phyloP scores from a whole-genome alignment of 2,797 vertebrate species.

The Acipenser oxyrinchus region DNA sequence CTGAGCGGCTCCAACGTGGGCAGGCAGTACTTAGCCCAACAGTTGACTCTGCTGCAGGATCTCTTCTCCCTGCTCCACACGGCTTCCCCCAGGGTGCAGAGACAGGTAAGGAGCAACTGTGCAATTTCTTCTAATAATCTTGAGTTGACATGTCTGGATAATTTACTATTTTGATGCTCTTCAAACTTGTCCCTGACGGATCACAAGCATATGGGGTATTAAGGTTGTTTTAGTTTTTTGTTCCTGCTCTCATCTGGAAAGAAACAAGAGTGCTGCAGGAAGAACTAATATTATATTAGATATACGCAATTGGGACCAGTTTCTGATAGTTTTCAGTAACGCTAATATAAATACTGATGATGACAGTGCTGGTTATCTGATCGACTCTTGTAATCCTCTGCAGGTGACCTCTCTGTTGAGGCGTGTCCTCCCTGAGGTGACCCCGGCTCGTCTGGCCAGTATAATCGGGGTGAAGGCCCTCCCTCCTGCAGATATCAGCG shows the following conservation, averaged over 20 bases:
- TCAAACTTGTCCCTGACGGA: too few species aligned
- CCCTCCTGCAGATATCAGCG: slow-evolving; percentile 95
- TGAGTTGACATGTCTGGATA: too few species aligned
- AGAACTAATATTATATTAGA: too few species aligned
- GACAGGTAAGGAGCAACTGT: slow-evolving; percentile 69
- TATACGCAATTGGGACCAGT: too few species aligned
- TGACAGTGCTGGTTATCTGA: background rate
- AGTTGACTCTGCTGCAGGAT: slow-evolving; percentile 92
- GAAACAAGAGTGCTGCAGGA: too few species aligned
- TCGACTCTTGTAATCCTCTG: slow-evolving; percentile 3
- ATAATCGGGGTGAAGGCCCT: slow-evolving; percentile 95
- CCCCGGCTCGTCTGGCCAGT: slow-evolving; percentile 88
- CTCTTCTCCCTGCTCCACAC: slow-evolving; percentile 95
- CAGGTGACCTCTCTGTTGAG: slow-evolving; percentile 93
- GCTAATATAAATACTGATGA: too few species aligned
- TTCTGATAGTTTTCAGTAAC: too few species aligned
- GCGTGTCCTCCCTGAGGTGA: slow-evolving; percentile 92
- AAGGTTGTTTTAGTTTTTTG: too few species aligned
- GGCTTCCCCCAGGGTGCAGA: slow-evolving; percentile 92
- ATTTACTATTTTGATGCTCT: too few species aligned
- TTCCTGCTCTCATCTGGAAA: too few species aligned
- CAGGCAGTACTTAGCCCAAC: slow-evolving; percentile 92
- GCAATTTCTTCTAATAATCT: too few species aligned
- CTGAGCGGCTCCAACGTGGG: slow-evolving; percentile 95
- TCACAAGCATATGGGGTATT: too few species aligned